A percentile compares a stretch with the other conserved stretches of the same genome.
Conservation (phyloP, 2,888 invertebrate species). For the Stratiomys singularior region DNA sequence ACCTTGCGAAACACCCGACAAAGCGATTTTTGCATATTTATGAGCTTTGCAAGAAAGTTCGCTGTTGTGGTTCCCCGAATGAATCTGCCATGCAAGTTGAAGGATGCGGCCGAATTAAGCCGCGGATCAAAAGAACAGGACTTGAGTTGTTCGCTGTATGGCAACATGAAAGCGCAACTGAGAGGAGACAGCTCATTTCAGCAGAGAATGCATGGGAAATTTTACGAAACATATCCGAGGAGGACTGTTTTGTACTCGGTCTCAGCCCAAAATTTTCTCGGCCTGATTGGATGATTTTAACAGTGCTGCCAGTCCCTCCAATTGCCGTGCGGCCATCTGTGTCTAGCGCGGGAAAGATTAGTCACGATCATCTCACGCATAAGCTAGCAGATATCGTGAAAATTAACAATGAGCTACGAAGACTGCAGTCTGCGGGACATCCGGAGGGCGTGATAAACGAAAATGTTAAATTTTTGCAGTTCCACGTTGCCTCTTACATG, state of each 20-base stretch:
- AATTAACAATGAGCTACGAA: constrained; percentile 85
- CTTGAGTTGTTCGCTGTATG: constrained; percentile 96
- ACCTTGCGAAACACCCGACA: too few species aligned
- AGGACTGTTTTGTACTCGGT: constrained; percentile 91
- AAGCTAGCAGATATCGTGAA: constrained; percentile 99
- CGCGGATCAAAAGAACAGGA: constrained; percentile 87
- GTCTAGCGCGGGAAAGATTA: constrained; percentile 96
- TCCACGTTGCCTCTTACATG: constrained; percentile 96
- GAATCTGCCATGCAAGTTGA: constrained; percentile 73
- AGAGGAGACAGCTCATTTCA: constrained; percentile 90
- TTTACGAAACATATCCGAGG: constrained; percentile 93
- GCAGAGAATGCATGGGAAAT: constrained; percentile 98
- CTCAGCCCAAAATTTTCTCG: constrained; percentile 98
- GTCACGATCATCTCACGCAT: constrained; percentile 99
- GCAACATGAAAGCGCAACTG: constrained; percentile 98
- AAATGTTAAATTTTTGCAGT: constrained; percentile 97
- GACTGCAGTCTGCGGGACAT: too few species aligned
- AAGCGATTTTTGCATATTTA: constrained; percentile 90
- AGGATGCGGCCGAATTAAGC: constrained; percentile 98
- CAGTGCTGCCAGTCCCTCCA: constrained; percentile 97
- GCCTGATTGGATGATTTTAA: constrained; percentile 99
- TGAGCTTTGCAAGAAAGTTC: constrained; percentile 97
- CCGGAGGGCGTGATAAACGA: constrained; percentile 68
- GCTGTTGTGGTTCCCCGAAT: constrained; percentile 90
- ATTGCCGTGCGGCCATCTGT: constrained; percentile 96